Evolutionary conservation across 2,888 invertebrate species (phyloP).

Genomic region (Athripsodes cinereus): DNA sequence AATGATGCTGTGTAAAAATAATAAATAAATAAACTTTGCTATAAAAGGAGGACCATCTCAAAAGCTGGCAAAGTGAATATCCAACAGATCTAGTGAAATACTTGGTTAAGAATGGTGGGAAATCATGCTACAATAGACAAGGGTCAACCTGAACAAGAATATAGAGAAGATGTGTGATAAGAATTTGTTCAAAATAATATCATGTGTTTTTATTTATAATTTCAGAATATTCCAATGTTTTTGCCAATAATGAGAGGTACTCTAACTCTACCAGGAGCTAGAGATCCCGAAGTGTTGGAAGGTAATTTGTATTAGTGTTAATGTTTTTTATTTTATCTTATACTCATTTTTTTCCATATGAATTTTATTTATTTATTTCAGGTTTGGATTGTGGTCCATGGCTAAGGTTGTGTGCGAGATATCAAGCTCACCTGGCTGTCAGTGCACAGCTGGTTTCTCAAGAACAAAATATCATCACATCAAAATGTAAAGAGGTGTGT

Average conservation of each 20-base stretch:
- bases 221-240: slow-evolving; percentile 81
- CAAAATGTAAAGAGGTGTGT: slow-evolving; percentile 66
- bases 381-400: slow-evolving; percentile 48
- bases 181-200: too few species aligned
- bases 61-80: too few species aligned
- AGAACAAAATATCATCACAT: slow-evolving; percentile 69
- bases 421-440: slow-evolving; percentile 77
- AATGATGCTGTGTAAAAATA: too few species aligned
- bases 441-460: slow-evolving; percentile 76
- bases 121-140: too few species aligned
- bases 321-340: slow-evolving; percentile 35
- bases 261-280: slow-evolving; percentile 73
- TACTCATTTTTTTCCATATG: not conserved
- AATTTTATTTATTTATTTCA: slow-evolving; percentile 27
- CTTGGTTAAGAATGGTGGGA: too few species aligned
- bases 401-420: slow-evolving; percentile 69
- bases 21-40: too few species aligned
- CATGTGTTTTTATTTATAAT: too few species aligned
- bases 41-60: too few species aligned
- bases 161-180: too few species aligned
- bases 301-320: slow-evolving; percentile 33
- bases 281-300: slow-evolving; percentile 85
- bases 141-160: too few species aligned
- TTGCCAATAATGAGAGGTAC: slow-evolving; percentile 89
- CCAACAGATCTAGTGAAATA: too few species aligned